Conservation (phyloP, 35 echinoderm and acorn worm genomes). For the Ptychodera flava region DNA sequence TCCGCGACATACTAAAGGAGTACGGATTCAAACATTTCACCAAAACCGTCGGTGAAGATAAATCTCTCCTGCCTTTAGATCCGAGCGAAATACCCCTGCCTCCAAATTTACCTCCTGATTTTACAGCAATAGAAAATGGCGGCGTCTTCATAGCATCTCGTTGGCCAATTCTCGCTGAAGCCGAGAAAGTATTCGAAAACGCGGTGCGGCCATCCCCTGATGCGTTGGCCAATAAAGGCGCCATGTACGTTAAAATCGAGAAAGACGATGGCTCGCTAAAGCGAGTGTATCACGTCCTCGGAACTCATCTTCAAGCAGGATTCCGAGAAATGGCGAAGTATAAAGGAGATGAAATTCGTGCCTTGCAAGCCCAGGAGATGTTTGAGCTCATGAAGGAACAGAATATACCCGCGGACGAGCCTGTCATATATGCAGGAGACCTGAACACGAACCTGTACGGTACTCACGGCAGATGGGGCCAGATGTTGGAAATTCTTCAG, state of each 20-base stretch:
- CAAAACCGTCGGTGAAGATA: slow-evolving; percentile 46
- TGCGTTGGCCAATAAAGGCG: slow-evolving; percentile 24
- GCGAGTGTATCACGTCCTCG: slow-evolving; percentile 36
- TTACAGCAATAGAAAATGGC: slow-evolving; percentile 42
- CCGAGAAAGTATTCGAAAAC: slow-evolving; percentile 17
- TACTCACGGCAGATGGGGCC: slow-evolving; percentile 1
- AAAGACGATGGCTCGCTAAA: neutral
- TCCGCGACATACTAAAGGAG: slow-evolving; percentile 59
- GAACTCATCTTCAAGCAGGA: slow-evolving; percentile 54
- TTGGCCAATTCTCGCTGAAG: slow-evolving; percentile 35
- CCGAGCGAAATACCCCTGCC: neutral
- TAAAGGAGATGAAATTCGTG: slow-evolving; percentile 27
- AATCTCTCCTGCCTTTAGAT: neutral
- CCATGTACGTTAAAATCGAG: slow-evolving; percentile 27
- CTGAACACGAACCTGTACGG: slow-evolving; percentile 29
- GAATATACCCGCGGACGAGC: slow-evolving; percentile 34
- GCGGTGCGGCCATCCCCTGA: slow-evolving; percentile 13
- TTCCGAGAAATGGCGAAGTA: neutral
- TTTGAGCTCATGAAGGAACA: slow-evolving; percentile 31
- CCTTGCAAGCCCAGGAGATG: slow-evolving; percentile 45
- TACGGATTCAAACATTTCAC: slow-evolving; percentile 84
- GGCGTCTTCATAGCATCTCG: slow-evolving; percentile 89
- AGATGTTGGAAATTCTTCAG: slow-evolving; percentile 52
- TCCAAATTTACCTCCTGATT: neutral
- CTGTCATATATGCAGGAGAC: slow-evolving; percentile 60